Base-by-base conservation (phyloP, 2,797 vertebrate species). In the Crenichthys baileyi region DNA sequence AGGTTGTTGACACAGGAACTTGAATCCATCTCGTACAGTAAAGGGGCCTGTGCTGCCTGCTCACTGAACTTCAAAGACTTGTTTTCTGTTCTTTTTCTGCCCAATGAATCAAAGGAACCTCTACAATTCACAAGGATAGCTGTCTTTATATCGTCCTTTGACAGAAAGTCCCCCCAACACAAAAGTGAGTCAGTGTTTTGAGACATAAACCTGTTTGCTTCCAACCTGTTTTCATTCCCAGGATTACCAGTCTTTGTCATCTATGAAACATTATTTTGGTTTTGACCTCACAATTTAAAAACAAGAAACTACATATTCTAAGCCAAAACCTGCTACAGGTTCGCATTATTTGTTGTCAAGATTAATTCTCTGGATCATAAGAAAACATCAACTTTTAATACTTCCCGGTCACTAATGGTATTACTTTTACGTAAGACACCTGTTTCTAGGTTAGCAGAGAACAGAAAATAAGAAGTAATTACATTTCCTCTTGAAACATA, bases 1-100 rank as follows among this genome's bases (percentile, higher is more conserved):
- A 80, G 91, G 89, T 82, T 58, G 1, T 79, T 89, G 82, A 89
- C 83, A 75, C 63, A 22, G 88, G 77, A 84, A 75, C 83, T 78
- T 73, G 80, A 88, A 85, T 82, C 77, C 41, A n/a, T 15, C n/a
- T 84, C 61, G 61, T 80, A 73, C 79, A 83, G 83, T 79, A 24
- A 83, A 85, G 77, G 48, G 71, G 84, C 76, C 44, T 70, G 44
- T 48, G 44, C n/a, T 79, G 81, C 87, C 72, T 87, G n/a, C 24
- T 26, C 78, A 84, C 70, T n/a, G 76, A 70, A 29, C 74, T 77
- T 76, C 85, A 39, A 36, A 80, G 73, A 39, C 83, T 70, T 75
- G 63, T 79, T 73, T 77, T 78, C 56, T 75, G 48, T 72, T 83
- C 76, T 78, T 75, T 26, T 82, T 79, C 61, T 56, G 61, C 51